Base-by-base conservation (phyloP, 2,113 vertebrate species). In the Conger conger region DNA sequence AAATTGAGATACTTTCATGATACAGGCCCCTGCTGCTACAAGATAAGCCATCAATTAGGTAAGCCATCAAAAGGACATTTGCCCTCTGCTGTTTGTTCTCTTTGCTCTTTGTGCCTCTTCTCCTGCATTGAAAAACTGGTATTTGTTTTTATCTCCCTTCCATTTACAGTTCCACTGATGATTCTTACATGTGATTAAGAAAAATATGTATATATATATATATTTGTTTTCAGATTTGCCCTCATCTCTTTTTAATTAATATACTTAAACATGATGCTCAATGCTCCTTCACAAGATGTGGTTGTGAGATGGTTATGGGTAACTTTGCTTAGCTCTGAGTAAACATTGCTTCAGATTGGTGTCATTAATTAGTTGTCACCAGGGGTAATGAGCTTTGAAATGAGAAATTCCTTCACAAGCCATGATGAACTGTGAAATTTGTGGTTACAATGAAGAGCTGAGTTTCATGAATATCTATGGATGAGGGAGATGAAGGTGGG, bases 371-470 rank as follows among this genome's bases (percentile, higher is more conserved):
- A 88, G 88, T 86, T 89, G 86, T 85, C 86, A 85, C 82, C 83
- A 68, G 79, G 86, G 85, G 84, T 89, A 87, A 90, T 89, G 87
- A 88, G 79, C 83, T 88, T 81, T 89, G 89, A 89, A 89, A 89
- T 84, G 84, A 89, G 87, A 85, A 88, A 84, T 78, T 76, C 84
- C 84, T 42, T 40, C 60, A 45, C 79, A 27, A 23, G 40, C 78
- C 33, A 27, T 73, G 88, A 87, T 87, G 86, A 89, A 84, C 82
- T 87, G 83, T 88, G 87, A 89, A 89, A 81, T 90, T 82, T 89
- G 82, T 88, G 84, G 50, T 81, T 86, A 81, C 77, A 80, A 78
- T 83, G 82, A 81, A 86, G 79, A 88, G 87, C 68, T 68, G 83
- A 85, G 84, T 82, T 68, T 83, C 80, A 82, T 83, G 40, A 86